These are phyloP conservation scores for Schlechtendalia chinensis DNA, from an alignment of 1,140 invertebrate genomes.

Conservation along the genomic window DNA sequence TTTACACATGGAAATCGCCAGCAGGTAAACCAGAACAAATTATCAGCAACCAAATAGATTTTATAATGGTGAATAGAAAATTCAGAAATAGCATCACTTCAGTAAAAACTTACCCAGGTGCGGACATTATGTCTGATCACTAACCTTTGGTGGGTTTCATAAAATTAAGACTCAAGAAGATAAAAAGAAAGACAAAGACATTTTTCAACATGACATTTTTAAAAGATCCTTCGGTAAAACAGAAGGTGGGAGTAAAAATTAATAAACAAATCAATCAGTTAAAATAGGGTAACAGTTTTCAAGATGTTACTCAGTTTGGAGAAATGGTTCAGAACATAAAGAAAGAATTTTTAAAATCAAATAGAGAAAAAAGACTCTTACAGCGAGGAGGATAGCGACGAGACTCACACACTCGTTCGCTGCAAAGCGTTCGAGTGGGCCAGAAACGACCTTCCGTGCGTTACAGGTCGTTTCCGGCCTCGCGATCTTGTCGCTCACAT, in stretches of 20 bases:
- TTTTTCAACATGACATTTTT: slow-evolving; percentile 27
- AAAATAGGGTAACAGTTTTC: slow-evolving; percentile 18
- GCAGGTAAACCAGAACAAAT: slow-evolving; percentile 51
- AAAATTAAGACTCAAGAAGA: background rate
- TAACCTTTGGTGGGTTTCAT: too few species aligned
- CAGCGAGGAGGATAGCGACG: too few species aligned
- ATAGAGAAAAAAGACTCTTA: slow-evolving; percentile 41
- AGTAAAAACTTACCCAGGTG: too few species aligned
- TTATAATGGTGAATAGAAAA: background rate
- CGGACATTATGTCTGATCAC: too few species aligned
- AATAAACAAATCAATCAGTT: slow-evolving; percentile 27
- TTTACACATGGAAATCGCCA: slow-evolving; percentile 56
- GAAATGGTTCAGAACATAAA: slow-evolving; percentile 25
- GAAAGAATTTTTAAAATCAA: background rate
- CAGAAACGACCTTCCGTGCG: too few species aligned
- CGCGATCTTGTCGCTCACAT: too few species aligned
- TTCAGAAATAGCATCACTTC: too few species aligned
- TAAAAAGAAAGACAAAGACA: slow-evolving; percentile 14
- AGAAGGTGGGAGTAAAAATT: too few species aligned
- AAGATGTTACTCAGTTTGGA: slow-evolving; percentile 16
- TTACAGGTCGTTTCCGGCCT: too few species aligned
- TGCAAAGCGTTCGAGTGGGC: too few species aligned
- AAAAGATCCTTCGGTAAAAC: slow-evolving; percentile 30
- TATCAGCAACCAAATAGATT: slow-evolving; percentile 56
- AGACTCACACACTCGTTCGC: too few species aligned